Evolutionary conservation across 2,113 vertebrate genomes (phyloP).

Genomic region (Chloebia gouldiae): DNA sequence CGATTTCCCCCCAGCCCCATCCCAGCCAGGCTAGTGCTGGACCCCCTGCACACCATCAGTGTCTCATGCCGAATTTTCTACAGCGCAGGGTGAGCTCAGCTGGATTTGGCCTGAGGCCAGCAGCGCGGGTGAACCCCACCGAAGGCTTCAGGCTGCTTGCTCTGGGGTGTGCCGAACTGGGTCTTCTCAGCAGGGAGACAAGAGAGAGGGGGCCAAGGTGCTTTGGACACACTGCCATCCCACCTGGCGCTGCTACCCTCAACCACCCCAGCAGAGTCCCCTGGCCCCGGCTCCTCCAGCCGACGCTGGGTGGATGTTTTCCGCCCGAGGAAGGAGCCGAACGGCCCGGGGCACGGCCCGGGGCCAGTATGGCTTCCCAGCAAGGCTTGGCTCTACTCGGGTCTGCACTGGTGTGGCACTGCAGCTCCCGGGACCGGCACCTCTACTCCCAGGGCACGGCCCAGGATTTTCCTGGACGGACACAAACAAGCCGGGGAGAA

Average conservation of each 20-base stretch:
- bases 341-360: not conserved
- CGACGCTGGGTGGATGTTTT: not conserved
- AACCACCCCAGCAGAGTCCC: not conserved
- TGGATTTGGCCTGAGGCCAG: not conserved
- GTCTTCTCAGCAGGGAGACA: not conserved
- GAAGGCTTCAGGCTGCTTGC: not conserved
- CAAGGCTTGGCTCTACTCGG: not conserved
- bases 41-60: not conserved
- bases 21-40: not conserved
- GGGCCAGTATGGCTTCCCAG: not conserved
- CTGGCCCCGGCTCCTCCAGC: not conserved
- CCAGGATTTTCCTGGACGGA: not conserved
- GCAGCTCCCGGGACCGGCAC: not conserved
- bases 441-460: not conserved
- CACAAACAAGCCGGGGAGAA: not conserved
- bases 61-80: not conserved
- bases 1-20: not conserved
- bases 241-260: not conserved
- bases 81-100: not conserved
- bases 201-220: not conserved
- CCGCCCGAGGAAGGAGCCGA: not conserved
- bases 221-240: not conserved
- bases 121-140: not conserved
- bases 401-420: not conserved
- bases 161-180: not conserved